These are phyloP conservation scores for Parelbella ahira DNA, from an alignment of 2,888 invertebrate species.

Conservation along the genomic window DNA sequence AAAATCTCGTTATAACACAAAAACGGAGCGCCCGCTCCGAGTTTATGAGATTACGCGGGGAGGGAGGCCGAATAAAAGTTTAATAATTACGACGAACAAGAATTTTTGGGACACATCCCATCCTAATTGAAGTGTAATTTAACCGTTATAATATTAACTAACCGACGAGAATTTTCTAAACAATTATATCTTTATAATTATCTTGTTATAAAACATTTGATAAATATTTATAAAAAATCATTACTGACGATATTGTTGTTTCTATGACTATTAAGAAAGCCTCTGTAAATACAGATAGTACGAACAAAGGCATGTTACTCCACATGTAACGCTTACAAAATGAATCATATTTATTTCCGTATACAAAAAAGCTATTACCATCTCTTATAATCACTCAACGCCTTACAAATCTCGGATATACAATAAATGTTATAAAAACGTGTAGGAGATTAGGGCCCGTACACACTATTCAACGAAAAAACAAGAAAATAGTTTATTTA, in stretches of 20 bases:
- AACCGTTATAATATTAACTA: not conserved
- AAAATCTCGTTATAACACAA: conserved; percentile 72
- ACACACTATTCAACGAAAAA: conserved; percentile 3
- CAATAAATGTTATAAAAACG: conserved; percentile 10
- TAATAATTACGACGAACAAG: conserved; percentile 14
- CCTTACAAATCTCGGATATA: conserved; percentile 15
- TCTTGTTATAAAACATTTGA: too few species aligned
- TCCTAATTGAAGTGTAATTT: conserved; percentile 12
- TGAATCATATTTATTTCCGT: conserved; percentile 9
- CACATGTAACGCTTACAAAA: conserved; percentile 8
- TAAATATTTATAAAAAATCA: too few species aligned
- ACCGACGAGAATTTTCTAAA: too few species aligned
- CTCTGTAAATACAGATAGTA: too few species aligned
- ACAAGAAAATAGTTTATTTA: too few species aligned
- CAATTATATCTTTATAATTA: too few species aligned
- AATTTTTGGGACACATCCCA: conserved; percentile 18
- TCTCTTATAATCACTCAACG: conserved; percentile 24
- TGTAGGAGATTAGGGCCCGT: conserved; percentile 1
- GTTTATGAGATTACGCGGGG: conserved; percentile 58
- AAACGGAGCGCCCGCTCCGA: conserved; percentile 52
- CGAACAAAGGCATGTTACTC: too few species aligned
- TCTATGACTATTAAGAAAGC: too few species aligned
- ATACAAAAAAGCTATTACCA: conserved; percentile 22
- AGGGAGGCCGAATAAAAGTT: conserved; percentile 7
- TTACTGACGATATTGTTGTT: too few species aligned